Evolutionary conservation across 2,888 invertebrate species (phyloP).

Genomic region (Malacosoma neustria): DNA sequence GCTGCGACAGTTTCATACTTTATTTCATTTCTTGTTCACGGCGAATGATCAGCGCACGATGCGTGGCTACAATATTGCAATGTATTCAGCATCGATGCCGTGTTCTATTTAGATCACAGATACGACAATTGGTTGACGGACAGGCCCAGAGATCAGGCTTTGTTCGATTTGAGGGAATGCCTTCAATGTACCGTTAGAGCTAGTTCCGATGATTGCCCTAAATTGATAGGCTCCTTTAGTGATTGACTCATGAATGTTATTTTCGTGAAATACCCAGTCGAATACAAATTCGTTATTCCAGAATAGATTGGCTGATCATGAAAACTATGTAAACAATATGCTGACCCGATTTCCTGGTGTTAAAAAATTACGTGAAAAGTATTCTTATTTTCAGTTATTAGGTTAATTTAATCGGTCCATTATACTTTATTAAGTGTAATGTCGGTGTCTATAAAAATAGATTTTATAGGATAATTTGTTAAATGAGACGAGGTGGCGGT

Average conservation of each 20-base stretch:
- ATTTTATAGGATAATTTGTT: slow-evolving; percentile 40
- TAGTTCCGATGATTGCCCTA: slow-evolving; percentile 34
- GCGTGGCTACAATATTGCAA: slow-evolving; percentile 45
- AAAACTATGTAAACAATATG: background rate
- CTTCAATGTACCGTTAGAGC: slow-evolving; percentile 22
- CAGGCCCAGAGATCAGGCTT: slow-evolving; percentile 42
- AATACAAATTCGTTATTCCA: background rate
- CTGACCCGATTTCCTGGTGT: background rate
- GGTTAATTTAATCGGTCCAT: slow-evolving; percentile 10
- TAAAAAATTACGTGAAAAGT: background rate
- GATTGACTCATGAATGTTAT: slow-evolving; percentile 8
- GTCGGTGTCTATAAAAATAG: slow-evolving; percentile 25
- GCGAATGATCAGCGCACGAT: slow-evolving; percentile 51
- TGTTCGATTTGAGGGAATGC: slow-evolving; percentile 46
- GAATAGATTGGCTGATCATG: background rate
- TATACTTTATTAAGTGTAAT: slow-evolving; percentile 12
- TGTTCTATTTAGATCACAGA: slow-evolving; percentile 65
- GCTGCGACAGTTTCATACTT: slow-evolving; percentile 51
- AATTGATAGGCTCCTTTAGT: slow-evolving; percentile 28
- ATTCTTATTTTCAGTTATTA: background rate
- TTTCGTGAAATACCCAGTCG: background rate
- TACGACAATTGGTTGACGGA: slow-evolving; percentile 55
- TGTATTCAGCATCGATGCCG: slow-evolving; percentile 50
- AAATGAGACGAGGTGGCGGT: slow-evolving; percentile 29
- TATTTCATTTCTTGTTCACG: slow-evolving; percentile 52